A percentile compares a stretch with the other conserved stretches of the same genome.
phyloP scores from a whole-genome alignment of 2,113 vertebrate species.

The Cynocephalus volans region DNA sequence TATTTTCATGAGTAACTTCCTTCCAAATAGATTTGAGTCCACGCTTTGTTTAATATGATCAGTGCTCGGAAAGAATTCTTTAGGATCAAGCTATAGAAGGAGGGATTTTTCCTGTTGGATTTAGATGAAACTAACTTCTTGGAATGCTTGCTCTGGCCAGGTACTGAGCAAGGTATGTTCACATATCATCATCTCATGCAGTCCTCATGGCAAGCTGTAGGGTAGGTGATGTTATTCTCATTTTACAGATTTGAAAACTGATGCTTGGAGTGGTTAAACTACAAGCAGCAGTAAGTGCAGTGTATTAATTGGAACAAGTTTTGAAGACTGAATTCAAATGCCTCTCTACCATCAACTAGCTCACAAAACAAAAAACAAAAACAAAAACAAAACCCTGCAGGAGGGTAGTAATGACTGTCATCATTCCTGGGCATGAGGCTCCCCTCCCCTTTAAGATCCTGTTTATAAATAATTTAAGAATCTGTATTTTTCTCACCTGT shows the following conservation, averaged over 20 bases:
- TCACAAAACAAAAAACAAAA: neutral
- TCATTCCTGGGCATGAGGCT: neutral
- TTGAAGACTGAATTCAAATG: neutral
- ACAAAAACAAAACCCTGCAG: neutral
- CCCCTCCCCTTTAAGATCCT: neutral
- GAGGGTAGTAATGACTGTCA: neutral
- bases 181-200: no score
- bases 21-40: neutral
- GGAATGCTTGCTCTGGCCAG: neutral
- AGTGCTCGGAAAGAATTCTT: neutral
- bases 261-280: neutral
- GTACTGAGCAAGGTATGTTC: neutral
- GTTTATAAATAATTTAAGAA: neutral
- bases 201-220: neutral
- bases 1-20: neutral
- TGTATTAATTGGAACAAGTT: neutral
- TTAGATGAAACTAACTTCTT: neutral
- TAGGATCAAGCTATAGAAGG: neutral
- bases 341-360: neutral
- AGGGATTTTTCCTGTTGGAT: neutral
- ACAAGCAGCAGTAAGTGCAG: neutral
- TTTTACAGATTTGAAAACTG: neutral
- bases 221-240: neutral
- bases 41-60: neutral
- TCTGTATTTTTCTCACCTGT: neutral